Evolutionary conservation across 2,888 invertebrate genomes (phyloP).

Genomic region (Ferdinandea cuprea): DNA sequence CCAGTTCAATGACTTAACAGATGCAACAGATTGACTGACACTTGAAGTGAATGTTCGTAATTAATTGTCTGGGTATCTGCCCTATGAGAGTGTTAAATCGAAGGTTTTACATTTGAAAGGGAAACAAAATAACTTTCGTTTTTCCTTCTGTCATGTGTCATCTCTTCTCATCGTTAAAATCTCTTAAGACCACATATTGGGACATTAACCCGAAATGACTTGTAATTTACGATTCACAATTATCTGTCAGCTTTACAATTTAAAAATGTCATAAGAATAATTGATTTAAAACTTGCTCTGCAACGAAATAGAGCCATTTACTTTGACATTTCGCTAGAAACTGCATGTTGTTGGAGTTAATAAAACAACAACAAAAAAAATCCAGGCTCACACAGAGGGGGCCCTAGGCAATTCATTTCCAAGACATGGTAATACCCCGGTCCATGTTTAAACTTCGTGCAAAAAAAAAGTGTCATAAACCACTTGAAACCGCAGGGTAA

Average conservation of each 20-base stretch:
- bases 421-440: slow-evolving; percentile 6
- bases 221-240: slow-evolving; percentile 38
- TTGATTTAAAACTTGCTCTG: slow-evolving; percentile 49
- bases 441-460: slow-evolving; percentile 15
- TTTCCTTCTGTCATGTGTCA: too few relatives aligned
- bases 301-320: slow-evolving; percentile 60
- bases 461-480: slow-evolving; percentile 3
- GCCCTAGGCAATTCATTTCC: slow-evolving; percentile 59
- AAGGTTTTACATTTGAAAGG: neutral
- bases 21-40: slow-evolving; percentile 31
- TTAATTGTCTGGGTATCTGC: neutral
- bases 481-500: slow-evolving; percentile 20
- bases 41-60: slow-evolving; percentile 21
- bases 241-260: slow-evolving; percentile 33
- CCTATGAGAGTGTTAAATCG: neutral
- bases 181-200: too few relatives aligned
- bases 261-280: slow-evolving; percentile 59
- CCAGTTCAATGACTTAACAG: slow-evolving; percentile 45
- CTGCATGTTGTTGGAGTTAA: slow-evolving; percentile 65
- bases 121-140: too few relatives aligned
- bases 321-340: slow-evolving; percentile 64
- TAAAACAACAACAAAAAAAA: too few relatives aligned
- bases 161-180: too few relatives aligned
- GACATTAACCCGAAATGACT: slow-evolving; percentile 34
- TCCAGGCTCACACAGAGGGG: slow-evolving; percentile 30